These are phyloP conservation scores for Bergia puertoricense DNA, from an alignment of 92 coral and sea anemone genomes.

Conservation along the genomic window DNA sequence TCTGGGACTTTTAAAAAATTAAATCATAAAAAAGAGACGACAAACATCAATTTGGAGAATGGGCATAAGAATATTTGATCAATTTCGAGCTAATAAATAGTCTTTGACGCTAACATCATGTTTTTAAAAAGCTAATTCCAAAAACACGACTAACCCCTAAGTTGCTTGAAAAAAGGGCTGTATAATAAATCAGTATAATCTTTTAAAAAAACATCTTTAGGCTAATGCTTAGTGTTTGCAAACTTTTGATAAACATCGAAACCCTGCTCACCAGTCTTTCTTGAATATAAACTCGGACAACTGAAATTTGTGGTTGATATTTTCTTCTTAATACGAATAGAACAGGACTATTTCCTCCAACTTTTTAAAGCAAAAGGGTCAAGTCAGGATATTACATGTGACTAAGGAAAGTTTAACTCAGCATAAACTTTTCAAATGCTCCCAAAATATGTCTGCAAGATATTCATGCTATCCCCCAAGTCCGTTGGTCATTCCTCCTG, in stretches of 20 bases:
- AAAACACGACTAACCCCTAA: background rate
- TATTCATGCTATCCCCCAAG: background rate
- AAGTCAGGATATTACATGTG: background rate
- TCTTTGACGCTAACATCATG: too few relatives aligned
- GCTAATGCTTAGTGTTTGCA: background rate
- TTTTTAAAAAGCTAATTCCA: too few relatives aligned
- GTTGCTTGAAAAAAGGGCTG: background rate
- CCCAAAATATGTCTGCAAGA: background rate
- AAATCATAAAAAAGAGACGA: too few relatives aligned
- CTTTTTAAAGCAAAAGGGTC: background rate
- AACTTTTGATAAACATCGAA: background rate
- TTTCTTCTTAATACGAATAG: background rate
- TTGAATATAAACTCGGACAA: background rate
- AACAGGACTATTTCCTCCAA: background rate
- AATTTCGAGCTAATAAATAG: too few relatives aligned
- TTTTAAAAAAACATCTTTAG: too few relatives aligned
- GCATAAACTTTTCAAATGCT: background rate
- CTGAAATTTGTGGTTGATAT: background rate
- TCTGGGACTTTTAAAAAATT: background rate
- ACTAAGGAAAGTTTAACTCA: background rate
- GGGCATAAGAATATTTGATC: background rate
- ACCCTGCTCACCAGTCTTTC: background rate
- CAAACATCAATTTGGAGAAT: background rate
- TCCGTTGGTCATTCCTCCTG: background rate
- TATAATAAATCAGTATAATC: too few relatives aligned